A percentile compares a stretch with the other conserved stretches of the same genome.
Evolutionary conservation across 2,797 vertebrate genomes (phyloP).

Genomic region (Chelon auratus): DNA sequence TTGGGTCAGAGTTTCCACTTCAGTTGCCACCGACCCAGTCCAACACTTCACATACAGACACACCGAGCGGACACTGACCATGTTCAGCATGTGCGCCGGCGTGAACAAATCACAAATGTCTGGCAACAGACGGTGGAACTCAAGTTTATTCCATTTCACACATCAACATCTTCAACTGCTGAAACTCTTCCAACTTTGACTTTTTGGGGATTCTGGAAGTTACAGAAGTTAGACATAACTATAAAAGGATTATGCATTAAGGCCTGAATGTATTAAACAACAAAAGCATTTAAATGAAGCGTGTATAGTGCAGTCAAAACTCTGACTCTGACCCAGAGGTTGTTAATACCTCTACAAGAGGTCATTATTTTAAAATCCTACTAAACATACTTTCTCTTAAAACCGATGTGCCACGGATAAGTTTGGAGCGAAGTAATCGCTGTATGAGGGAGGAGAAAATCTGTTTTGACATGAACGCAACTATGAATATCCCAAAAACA

Average conservation of each 20-base stretch:
- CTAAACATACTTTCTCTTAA: background rate
- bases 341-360: too few relatives aligned
- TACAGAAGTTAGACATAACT: background rate
- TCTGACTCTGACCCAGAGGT: background rate
- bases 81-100: conserved; percentile 1
- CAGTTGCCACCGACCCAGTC: conserved; percentile 47
- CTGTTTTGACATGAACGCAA: conserved; percentile 7
- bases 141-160: conserved; percentile 1
- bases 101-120: conserved; percentile 2
- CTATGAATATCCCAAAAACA: conserved; percentile 44
- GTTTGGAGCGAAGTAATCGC: background rate
- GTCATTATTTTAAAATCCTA: background rate
- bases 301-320: conserved; percentile 21
- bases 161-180: background rate
- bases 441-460: conserved; percentile 10
- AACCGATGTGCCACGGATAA: background rate
- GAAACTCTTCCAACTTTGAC: conserved; percentile 2
- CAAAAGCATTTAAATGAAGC: conserved; percentile 18
- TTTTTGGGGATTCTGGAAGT: conserved; percentile 16
- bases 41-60: conserved; percentile 35
- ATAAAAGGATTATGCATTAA: conserved; percentile 5
- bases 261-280: conserved; percentile 37
- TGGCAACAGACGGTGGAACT: background rate
- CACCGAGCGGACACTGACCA: background rate
- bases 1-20: conserved; percentile 74